Evolutionary conservation across 2,797 vertebrate genomes (phyloP), one percentile per base, ranked within the genome.

Genomic region (Moxostoma hubbsi): DNA sequence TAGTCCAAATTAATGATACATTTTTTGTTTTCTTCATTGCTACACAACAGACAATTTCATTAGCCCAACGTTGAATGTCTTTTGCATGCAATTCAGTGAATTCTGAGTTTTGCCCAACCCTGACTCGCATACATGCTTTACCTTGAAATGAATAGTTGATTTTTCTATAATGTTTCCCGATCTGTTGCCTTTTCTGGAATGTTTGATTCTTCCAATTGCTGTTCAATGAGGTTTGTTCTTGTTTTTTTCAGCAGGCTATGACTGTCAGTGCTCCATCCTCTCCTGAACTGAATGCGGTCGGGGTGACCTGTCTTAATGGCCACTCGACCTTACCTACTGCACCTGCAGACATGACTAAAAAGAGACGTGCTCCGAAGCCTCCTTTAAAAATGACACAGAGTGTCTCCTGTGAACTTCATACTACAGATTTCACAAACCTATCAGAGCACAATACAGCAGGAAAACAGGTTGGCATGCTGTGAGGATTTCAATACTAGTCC

Each of bases 331-430:
- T 81, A 82, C 81, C 93, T 82, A 92, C 81, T 82, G 81, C 92
- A 80, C 91, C 93, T 0, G 85, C 91, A 0, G 94, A 96, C 0
- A 83, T 88, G 81, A 90, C 95, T 0, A 98, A 97, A 89, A 99
- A 99, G 80, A 93, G 96, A 36, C 93, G 93, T 1, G 97, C 98
- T 0, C 98, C 97, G 0, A 87, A 90, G 79, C 97, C 97, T 0
- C 97, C 97, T 0, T 85, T 95, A 90, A 73, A 82, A 0, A 79
- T 24, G 0, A 94, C 95, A 0, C 95, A 87, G 81, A 96, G 94
- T 0, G 64, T 87, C 12, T 88, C 94, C 0, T 90, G 88, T 83
- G 87, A 90, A 47, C 93, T 95, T 0, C 75, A 85, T 7, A 77
- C 57, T 12, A 82, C 82, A 73, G 92, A 89, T 0, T 70, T 80